Evolutionary conservation across 2,113 vertebrate genomes (phyloP).

Genomic region (Nansenia antarctica): DNA sequence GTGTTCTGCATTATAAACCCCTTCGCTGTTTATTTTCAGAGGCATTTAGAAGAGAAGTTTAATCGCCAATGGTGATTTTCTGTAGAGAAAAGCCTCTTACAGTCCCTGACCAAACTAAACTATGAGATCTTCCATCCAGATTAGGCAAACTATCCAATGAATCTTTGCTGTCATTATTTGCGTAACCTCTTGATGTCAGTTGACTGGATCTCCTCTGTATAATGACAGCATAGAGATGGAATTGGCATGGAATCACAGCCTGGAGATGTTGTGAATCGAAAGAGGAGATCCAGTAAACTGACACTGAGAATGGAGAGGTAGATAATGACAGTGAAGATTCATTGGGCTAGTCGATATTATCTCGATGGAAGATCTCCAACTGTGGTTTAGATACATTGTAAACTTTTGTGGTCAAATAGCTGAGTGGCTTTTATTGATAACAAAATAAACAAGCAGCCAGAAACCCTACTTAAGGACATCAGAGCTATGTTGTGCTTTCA

Average conservation of each 20-base stretch:
- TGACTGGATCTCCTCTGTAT: too few species aligned
- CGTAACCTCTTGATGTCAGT: too few species aligned
- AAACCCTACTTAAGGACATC: conserved; percentile 23
- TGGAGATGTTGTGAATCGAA: too few species aligned
- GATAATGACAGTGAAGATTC: conserved; percentile 9
- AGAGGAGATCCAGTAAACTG: conserved; percentile 12
- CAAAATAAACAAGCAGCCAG: conserved; percentile 17
- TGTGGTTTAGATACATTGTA: neutral
- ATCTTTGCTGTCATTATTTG: too few species aligned
- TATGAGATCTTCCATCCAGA: too few species aligned
- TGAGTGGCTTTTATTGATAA: conserved; percentile 35
- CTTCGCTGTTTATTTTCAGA: conserved; percentile 43
- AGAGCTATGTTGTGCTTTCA: conserved; percentile 10
- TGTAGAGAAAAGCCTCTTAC: conserved; percentile 5
- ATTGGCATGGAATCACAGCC: too few species aligned
- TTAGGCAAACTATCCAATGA: too few species aligned
- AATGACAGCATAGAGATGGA: too few species aligned
- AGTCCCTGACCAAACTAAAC: too few species aligned
- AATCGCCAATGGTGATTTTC: conserved; percentile 5
- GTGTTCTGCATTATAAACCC: conserved; percentile 24
- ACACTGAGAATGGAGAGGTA: conserved; percentile 8
- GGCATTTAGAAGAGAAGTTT: conserved; percentile 28
- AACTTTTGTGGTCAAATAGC: conserved; percentile 20
- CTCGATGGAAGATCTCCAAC: conserved; percentile 23
- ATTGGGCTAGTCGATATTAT: conserved; percentile 16